Percentiles rank a stretch among this genome's conserved stretches.
These are phyloP conservation scores for Lepidurus arcticus DNA, from an alignment of 1,140 invertebrate species.

Conservation along the genomic window DNA sequence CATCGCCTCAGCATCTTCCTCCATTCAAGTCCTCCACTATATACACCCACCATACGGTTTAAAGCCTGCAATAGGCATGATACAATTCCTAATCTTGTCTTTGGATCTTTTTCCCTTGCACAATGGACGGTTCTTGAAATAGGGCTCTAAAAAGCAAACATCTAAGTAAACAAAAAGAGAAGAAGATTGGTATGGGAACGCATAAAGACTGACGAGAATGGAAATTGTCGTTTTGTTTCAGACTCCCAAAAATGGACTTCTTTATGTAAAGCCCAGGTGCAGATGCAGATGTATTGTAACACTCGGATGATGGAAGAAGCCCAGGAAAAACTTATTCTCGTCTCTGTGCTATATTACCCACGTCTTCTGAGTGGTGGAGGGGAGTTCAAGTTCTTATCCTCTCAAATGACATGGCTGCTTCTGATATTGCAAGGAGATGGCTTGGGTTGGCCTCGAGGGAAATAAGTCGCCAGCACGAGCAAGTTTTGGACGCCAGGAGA, in stretches of 20 bases:
- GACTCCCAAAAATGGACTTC: too few relatives aligned
- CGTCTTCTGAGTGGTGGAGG: too few relatives aligned
- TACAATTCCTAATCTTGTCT: background rate
- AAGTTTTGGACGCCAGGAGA: background rate
- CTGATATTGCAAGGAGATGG: background rate
- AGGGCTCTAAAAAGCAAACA: too few relatives aligned
- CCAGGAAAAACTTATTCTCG: background rate
- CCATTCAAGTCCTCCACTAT: background rate
- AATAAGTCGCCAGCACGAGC: background rate
- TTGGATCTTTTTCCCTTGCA: background rate
- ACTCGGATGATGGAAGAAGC: background rate
- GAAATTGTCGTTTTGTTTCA: background rate
- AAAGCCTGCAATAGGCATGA: background rate
- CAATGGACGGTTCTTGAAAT: too few relatives aligned
- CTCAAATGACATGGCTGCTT: background rate
- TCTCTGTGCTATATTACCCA: too few relatives aligned
- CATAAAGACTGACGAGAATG: background rate
- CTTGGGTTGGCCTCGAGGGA: background rate
- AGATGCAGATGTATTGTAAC: background rate
- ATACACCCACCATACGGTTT: background rate
- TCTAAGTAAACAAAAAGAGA: background rate
- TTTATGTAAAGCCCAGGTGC: background rate
- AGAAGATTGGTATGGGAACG: background rate
- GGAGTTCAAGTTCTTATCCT: background rate
- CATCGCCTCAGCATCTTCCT: background rate